These are phyloP conservation scores for Anodontia alba DNA, from an alignment of 2,888 invertebrate genomes.

Conservation along the genomic window DNA sequence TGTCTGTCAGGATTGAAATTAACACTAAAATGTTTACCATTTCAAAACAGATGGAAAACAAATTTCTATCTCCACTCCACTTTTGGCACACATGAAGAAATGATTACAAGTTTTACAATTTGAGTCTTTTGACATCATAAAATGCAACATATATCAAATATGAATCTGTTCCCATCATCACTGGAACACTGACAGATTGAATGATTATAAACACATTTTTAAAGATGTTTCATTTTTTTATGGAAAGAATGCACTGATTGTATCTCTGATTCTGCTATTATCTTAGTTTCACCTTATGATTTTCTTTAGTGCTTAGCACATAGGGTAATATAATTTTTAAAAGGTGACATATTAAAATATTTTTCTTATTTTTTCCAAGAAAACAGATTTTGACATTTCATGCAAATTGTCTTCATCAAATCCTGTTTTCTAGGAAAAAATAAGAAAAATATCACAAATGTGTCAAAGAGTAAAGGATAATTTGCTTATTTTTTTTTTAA, in stretches of 20 bases:
- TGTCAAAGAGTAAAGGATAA: too few species aligned
- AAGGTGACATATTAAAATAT: too few species aligned
- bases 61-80: background rate
- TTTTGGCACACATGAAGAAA: conserved; percentile 8
- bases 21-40: conserved; percentile 20
- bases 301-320: too few species aligned
- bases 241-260: background rate
- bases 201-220: conserved; percentile 11
- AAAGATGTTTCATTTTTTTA: background rate
- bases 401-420: too few species aligned
- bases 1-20: conserved; percentile 12
- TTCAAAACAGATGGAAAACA: conserved; percentile 12
- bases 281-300: background rate
- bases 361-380: too few species aligned
- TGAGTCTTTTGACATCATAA: conserved; percentile 14
- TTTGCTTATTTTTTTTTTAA: too few species aligned
- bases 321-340: too few species aligned
- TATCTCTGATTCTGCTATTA: background rate
- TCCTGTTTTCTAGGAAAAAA: too few species aligned
- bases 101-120: conserved; percentile 11
- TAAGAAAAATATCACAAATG: too few species aligned
- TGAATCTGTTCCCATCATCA: background rate
- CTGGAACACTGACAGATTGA: background rate
- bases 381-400: too few species aligned
- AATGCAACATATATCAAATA: conserved; percentile 14